Percentiles rank a stretch among this genome's conserved stretches.
Evolutionary conservation across 2,797 vertebrate genomes (phyloP).

Genomic region (Avahi laniger): DNA sequence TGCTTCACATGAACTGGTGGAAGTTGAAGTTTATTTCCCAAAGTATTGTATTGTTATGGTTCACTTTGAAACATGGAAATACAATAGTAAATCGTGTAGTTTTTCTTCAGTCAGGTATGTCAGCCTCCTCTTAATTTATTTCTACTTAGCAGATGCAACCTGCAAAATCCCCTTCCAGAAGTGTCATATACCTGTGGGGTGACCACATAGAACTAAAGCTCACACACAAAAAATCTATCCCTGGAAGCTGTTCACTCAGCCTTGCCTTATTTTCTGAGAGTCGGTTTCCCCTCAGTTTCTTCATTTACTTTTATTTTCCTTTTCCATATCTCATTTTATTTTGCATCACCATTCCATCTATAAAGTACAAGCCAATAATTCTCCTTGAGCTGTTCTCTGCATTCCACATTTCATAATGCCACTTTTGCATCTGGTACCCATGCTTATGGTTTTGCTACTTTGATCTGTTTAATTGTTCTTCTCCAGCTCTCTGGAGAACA

Average conservation of each 20-base stretch:
- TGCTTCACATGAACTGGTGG: neutral
- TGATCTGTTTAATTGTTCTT: conserved; percentile 14
- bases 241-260: neutral
- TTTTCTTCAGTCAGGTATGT: neutral
- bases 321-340: neutral
- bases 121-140: neutral
- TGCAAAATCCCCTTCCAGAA: neutral
- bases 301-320: neutral
- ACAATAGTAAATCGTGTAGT: neutral
- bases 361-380: neutral
- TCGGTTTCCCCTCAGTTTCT: neutral
- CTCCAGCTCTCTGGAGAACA: neutral
- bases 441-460: neutral
- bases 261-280: neutral
- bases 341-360: neutral
- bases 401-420: neutral
- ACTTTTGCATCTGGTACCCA: neutral
- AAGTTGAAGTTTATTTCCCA: conserved; percentile 22
- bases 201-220: neutral
- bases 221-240: neutral
- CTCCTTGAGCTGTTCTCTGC: neutral
- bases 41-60: neutral
- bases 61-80: neutral
- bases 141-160: neutral
- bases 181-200: neutral